Evolutionary conservation across 2,113 vertebrate species (phyloP), one percentile per base, ranked within the genome.

Genomic region (Atherinomorus stipes): DNA sequence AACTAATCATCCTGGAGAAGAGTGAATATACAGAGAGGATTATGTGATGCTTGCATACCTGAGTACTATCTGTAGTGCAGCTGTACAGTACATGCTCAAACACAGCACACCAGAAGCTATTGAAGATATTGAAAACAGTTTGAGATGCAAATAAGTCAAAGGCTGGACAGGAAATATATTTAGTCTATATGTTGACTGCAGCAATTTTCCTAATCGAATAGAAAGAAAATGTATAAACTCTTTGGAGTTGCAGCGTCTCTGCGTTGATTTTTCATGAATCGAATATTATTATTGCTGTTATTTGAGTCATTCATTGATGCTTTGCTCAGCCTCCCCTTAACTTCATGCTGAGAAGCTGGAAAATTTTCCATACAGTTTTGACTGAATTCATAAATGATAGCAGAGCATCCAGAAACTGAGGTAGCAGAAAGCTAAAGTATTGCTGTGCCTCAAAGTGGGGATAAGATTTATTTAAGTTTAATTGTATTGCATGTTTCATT

Each of bases 41-140:
- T 70, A 65, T 64, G 60, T 58, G 57, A 71, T 67, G 54, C 15
- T 34, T 73, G 52, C 44, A 54, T 67, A 80, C 70, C 63, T 76
- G 69, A 61, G 40, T 22, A 74, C 37, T 47, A 53, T 26, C 37
- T 69, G 31, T 34, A 54, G 2, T 28, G 16, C 70, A 42, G 28
- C 15, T 49, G 23, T 38, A 53, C 4, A 28, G 23, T 38, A 53
- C 4, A 28, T 28, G 59, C 34, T 45, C 8, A 52, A 38, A 53
- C 54, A 58, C 37, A 34, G 7, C 31, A 22, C 49, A 37, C 52
- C 1, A 18, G n/a, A 61, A 60, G 6, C 11, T 67, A 64, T 49
- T 8, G 45, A n/a, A n/a, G n/a, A 63, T 78, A 58, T 59, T 64
- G 42, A 57, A 61, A 64, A 31, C 13, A 11, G 10, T 54, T 71